These are phyloP conservation scores for Zaprionus davidi DNA, from an alignment of 1,140 invertebrate genomes.

Conservation along the genomic window DNA sequence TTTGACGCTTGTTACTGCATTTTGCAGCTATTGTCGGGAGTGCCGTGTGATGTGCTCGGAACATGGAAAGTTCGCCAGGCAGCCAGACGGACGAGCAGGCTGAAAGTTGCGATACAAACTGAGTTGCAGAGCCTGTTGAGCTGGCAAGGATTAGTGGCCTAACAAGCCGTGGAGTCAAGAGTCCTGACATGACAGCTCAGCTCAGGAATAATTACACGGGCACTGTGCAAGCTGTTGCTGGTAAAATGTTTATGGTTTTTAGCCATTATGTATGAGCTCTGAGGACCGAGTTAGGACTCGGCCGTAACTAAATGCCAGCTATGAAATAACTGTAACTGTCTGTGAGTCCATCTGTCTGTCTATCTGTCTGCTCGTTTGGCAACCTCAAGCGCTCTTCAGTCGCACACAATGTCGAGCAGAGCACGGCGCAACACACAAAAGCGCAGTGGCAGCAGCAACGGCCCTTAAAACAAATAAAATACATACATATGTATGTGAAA, in stretches of 20 bases:
- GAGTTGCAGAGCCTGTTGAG: slow-evolving; percentile 11
- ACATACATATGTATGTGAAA: slow-evolving; percentile 22
- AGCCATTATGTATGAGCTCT: slow-evolving; percentile 39
- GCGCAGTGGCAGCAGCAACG: slow-evolving; percentile 61
- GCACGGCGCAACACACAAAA: slow-evolving; percentile 62
- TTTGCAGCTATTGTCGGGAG: slow-evolving; percentile 33
- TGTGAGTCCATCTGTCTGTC: slow-evolving; percentile 7
- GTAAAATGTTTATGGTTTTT: slow-evolving; percentile 65
- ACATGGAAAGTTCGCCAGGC: slow-evolving; percentile 15
- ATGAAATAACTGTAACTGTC: slow-evolving; percentile 30
- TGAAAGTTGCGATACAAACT: neutral
- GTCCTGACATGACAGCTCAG: slow-evolving; percentile 35
- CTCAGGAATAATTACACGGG: slow-evolving; percentile 68
- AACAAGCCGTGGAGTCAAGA: slow-evolving; percentile 8
- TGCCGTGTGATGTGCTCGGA: neutral
- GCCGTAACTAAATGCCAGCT: slow-evolving; percentile 47
- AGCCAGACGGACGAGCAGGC: neutral
- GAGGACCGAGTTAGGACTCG: slow-evolving; percentile 25
- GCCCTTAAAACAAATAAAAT: slow-evolving; percentile 64
- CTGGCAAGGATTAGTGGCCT: slow-evolving; percentile 13
- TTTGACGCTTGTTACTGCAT: slow-evolving; percentile 34
- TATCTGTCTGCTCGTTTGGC: slow-evolving; percentile 39
- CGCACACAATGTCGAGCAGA: slow-evolving; percentile 56
- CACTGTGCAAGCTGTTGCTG: slow-evolving; percentile 53
- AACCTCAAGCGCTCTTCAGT: slow-evolving; percentile 76